Percentiles rank a stretch among this genome's conserved stretches.
Evolutionary conservation across 2,888 invertebrate species (phyloP).

Genomic region (Isotomurus palustris): DNA sequence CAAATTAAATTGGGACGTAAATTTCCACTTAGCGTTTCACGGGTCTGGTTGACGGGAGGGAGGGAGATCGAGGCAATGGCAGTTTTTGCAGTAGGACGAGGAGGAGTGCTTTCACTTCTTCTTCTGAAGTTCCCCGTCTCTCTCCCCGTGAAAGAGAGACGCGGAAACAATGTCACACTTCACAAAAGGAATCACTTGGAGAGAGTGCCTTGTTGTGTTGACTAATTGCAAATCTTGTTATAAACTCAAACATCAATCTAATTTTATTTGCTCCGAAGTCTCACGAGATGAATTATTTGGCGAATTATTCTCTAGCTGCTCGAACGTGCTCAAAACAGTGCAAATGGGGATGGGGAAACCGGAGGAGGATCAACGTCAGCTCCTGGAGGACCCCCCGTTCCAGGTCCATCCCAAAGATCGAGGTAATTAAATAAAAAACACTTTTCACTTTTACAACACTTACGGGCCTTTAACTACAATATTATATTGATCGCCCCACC

Average conservation of each 20-base stretch:
- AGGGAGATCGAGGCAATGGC: too few relatives aligned
- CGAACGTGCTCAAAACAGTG: conserved; percentile 23
- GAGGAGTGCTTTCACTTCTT: too few relatives aligned
- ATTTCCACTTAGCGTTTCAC: conserved; percentile 17
- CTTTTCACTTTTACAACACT: background rate
- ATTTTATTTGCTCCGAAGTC: background rate
- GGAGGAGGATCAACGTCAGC: conserved; percentile 15
- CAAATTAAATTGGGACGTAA: conserved; percentile 14
- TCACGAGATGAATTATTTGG: background rate
- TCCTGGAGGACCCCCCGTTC: conserved; percentile 11
- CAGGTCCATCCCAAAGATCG: conserved; percentile 25
- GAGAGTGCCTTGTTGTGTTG: conserved; percentile 6
- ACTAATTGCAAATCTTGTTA: background rate
- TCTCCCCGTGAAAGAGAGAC: background rate
- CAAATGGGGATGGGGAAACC: conserved; percentile 15
- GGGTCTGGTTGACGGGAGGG: background rate
- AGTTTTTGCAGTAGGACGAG: too few relatives aligned
- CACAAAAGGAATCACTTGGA: background rate
- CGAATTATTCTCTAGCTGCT: conserved; percentile 16
- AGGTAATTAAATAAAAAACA: conserved; percentile 9
- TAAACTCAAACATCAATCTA: background rate
- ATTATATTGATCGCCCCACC: too few relatives aligned
- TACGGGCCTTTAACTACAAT: too few relatives aligned
- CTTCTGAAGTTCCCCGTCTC: too few relatives aligned
- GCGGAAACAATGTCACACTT: conserved; percentile 1